Evolutionary conservation across 2,113 vertebrate genomes (phyloP), one percentile per base, ranked within the genome.

Genomic region (Daboia siamensis): DNA sequence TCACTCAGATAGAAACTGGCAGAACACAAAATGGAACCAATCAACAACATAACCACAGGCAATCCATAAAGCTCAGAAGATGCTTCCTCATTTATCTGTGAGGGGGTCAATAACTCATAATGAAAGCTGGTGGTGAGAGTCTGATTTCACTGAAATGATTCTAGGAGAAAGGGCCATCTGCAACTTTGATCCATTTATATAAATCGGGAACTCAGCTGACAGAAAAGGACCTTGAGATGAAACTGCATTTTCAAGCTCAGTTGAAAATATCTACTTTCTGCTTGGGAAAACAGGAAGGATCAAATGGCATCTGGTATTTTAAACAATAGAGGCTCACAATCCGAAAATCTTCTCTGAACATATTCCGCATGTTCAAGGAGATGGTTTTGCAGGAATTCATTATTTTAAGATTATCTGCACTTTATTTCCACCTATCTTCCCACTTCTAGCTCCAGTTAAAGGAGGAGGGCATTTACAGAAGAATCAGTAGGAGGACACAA

Each of bases 1-100:
- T 99, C 99, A 0, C 98, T 98, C 93, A 99, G 97, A 95, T 99
- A 99, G 96, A 99, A 99, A 91, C 99, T 99, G 93, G 17, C 55
- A 90, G 55, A 94, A 86, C 17, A 55, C n/a, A 48, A 54, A 54
- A 44, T 13, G 17, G 1, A 1, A 21, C 48, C 24, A 3, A 23
- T 90, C 74, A 92, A 26, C 46, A 89, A 29, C n/a, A 26, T 44
- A 33, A 26, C 24, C 64, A 44, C 17, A 56, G 80, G 13, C 55
- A 9, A 55, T 33, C 7, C 26, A 21, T 46, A n/a, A 6, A 15
- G 52, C n/a, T 80, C 44, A n/a, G 61, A 80, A 80, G 11, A 15
- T 74, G 23, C 9, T 44, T n/a, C 15, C 51, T 8, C 26, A n/a
- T 55, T 20, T 88, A 61, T 91, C 46, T 51, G n/a, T 51, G 56